Evolutionary conservation across 2,888 invertebrate genomes (phyloP), one percentile per base, ranked within the genome.

Genomic region (Cheilosia grossa): DNA sequence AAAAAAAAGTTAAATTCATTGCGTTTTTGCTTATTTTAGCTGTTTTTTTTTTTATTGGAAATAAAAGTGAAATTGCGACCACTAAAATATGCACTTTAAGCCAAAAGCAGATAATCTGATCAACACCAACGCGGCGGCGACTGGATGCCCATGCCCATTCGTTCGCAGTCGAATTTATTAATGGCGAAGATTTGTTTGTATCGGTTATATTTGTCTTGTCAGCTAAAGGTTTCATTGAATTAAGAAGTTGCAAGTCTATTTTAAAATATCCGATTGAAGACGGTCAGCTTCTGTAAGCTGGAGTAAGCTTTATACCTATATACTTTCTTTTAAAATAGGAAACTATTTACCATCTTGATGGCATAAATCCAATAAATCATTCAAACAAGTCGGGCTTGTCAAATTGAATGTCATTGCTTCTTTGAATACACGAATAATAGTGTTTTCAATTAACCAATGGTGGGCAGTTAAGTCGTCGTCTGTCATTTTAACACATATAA

Each of bases 31-130:
- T 10, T 27, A 15, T 30, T 33, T 59, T 5, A 21, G 9, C 9
- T 30, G 2, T 7, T n/a, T 24, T 24, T 24, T 24, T 30, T 30
- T 30, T 30, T 40, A 13, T n/a, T 27, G 33, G 37, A 37, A 56
- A 64, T 24, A 64, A 74, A 66, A 74, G 74, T 74, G 74, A 74
- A 74, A 74, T 58, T 74, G 56, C 58, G 56, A 74, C 56, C 58
- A 40, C 40, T n/a, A 21, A 40, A 42, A 47, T 58, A 37, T 24
- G 17, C 27, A 56, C 56, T 73, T 73, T 37, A 6, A 47, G 64
- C 17, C 19, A 21, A 56, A 47, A 64, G 27, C 42, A 19, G 47
- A 9, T 17, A 64, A 30, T 54, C 54, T 54, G 73, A 56, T 73
- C 44, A 73, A 64, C 37, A 56, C 47, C 58, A 24, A 59, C 24